A percentile compares a stretch with the other conserved stretches of the same genome.
Conservation (phyloP, 2,888 invertebrate species). For the Hetaerina titia region DNA sequence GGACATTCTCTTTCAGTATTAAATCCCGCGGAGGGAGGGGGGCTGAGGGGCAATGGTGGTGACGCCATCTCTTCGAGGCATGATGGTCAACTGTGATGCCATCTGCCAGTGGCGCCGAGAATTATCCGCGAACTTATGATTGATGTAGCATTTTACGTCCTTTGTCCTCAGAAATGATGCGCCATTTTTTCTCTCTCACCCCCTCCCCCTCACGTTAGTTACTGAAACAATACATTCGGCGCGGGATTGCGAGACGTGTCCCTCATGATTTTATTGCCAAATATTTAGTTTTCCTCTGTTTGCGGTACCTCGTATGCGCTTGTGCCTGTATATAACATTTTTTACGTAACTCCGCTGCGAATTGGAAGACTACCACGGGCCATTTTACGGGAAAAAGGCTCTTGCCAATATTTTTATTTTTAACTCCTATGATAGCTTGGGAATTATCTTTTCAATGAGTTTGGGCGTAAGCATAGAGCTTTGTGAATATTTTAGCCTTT, state of each 20-base stretch:
- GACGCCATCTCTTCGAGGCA: background rate
- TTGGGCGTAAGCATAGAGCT: background rate
- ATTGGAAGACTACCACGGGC: background rate
- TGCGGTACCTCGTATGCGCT: background rate
- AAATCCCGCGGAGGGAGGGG: background rate
- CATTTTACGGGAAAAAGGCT: background rate
- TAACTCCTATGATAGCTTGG: background rate
- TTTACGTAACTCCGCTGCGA: background rate
- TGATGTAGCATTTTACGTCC: background rate
- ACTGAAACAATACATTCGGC: background rate
- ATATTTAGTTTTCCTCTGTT: background rate
- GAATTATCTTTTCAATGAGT: background rate
- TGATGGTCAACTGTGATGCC: constrained; percentile 31
- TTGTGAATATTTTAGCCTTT: background rate
- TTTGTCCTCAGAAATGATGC: background rate
- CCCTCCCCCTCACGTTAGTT: background rate
- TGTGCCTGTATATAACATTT: background rate
- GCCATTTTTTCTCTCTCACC: background rate
- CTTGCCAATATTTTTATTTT: background rate
- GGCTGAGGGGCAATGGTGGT: background rate
- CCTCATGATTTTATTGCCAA: background rate
- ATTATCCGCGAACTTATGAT: constrained; percentile 24
- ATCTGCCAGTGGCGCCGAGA: constrained; percentile 29
- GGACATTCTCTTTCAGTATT: constrained; percentile 12
- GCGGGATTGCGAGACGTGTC: background rate